Evolutionary conservation across 2,888 invertebrate genomes (phyloP).

Genomic region (Alloscopus bannaensis): DNA sequence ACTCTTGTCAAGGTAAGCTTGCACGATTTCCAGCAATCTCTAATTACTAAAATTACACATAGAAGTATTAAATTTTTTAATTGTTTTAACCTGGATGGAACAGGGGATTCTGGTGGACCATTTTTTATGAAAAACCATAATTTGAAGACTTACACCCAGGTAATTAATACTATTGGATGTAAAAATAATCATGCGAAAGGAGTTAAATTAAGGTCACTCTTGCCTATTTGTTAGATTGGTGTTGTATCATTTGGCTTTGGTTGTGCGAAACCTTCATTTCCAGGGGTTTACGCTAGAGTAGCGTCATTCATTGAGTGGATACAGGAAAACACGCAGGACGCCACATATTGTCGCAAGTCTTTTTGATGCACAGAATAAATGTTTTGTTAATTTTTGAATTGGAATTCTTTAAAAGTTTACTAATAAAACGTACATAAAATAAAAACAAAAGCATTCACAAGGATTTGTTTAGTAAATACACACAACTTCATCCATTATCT

Average conservation of each 20-base stretch:
- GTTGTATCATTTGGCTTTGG: conserved; percentile 52
- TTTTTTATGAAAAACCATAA: conserved; percentile 31
- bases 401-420: conserved; percentile 7
- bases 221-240: conserved; percentile 37
- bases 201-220: too few relatives aligned
- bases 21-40: too few relatives aligned
- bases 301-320: conserved; percentile 53
- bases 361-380: conserved; percentile 20
- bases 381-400: conserved; percentile 2
- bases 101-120: conserved; percentile 60
- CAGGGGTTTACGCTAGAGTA: conserved; percentile 47
- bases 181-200: too few relatives aligned
- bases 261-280: conserved; percentile 44
- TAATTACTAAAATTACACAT: too few relatives aligned
- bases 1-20: conserved; percentile 43
- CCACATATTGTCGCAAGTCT: conserved; percentile 49
- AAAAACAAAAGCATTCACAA: too few relatives aligned
- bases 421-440: too few relatives aligned
- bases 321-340: conserved; percentile 47
- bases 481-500: too few relatives aligned
- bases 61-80: too few relatives aligned
- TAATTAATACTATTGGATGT: not conserved
- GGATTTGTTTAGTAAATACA: too few relatives aligned
- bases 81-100: too few relatives aligned
- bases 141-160: conserved; percentile 37